Evolutionary conservation across 1,140 invertebrate genomes (phyloP).

Genomic region (Orchestia grillus): DNA sequence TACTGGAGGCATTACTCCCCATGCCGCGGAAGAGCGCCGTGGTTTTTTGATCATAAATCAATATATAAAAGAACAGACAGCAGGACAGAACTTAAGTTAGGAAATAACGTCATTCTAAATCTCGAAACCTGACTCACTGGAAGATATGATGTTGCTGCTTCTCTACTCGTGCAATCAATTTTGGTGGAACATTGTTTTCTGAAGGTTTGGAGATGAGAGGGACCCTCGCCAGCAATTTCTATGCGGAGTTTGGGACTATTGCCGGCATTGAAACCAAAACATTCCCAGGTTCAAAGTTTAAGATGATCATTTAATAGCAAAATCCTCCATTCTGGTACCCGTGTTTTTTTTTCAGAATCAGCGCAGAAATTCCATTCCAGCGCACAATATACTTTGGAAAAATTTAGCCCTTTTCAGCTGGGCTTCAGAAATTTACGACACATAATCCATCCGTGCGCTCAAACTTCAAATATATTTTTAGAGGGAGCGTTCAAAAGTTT

Average conservation of each 20-base stretch:
- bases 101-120: too few relatives aligned
- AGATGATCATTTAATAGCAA: neutral
- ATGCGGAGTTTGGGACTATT: neutral
- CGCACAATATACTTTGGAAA: slow-evolving; percentile 8
- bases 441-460: neutral
- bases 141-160: too few relatives aligned
- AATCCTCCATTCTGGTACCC: neutral
- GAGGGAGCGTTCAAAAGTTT: neutral
- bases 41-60: too few relatives aligned
- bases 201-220: neutral
- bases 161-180: neutral
- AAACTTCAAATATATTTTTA: slow-evolving; percentile 21
- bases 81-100: too few relatives aligned
- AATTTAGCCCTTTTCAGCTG: neutral
- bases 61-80: too few relatives aligned
- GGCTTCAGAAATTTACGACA: neutral
- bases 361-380: neutral
- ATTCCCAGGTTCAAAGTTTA: neutral
- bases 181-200: neutral
- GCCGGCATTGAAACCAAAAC: neutral
- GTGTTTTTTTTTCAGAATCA: neutral
- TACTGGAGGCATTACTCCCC: too few relatives aligned
- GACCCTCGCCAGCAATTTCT: neutral
- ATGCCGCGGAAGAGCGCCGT: too few relatives aligned
- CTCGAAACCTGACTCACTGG: too few relatives aligned